phyloP scores from a whole-genome alignment of 1,140 invertebrate species.

The Proales similis region DNA sequence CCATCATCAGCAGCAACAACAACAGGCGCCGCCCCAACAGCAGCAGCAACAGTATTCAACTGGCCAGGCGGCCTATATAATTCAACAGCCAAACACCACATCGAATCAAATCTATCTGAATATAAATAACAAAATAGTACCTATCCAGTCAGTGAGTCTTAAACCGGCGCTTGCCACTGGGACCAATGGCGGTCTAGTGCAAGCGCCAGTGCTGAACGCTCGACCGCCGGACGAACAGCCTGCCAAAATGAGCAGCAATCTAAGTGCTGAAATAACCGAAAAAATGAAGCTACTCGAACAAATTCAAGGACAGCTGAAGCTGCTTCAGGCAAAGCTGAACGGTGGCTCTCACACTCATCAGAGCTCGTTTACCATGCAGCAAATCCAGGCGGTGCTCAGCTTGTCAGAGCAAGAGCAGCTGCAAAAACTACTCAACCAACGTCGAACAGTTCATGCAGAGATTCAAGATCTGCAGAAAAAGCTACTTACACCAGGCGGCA shows the following conservation, averaged over 20 bases:
- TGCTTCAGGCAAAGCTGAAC: slow-evolving; percentile 15
- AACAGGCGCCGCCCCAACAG: no score
- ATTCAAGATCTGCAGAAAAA: slow-evolving; percentile 28
- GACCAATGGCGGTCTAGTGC: background rate
- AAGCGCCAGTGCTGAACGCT: background rate
- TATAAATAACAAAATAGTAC: slow-evolving; percentile 25
- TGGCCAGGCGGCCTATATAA: no score
- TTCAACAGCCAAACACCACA: no score
- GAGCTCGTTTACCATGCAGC: background rate
- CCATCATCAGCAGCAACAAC: no score
- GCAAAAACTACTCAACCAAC: slow-evolving; percentile 12
- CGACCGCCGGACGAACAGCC: background rate
- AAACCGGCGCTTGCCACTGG: background rate
- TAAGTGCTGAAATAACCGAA: slow-evolving; percentile 3
- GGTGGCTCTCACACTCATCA: background rate
- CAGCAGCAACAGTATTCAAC: no score
- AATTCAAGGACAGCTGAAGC: slow-evolving; percentile 33
- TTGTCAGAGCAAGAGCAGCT: slow-evolving; percentile 7
- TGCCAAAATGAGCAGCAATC: background rate
- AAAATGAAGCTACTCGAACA: slow-evolving; percentile 37
- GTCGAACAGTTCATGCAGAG: slow-evolving; percentile 1
- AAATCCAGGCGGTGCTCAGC: slow-evolving; percentile 13
- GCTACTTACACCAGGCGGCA: background rate
- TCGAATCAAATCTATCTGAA: slow-evolving; percentile 33
- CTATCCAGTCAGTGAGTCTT: slow-evolving; percentile 25